Evolutionary conservation across 1,140 invertebrate species (phyloP), one percentile per base, ranked within the genome.

Genomic region (Yoshiicerus persimilis): DNA sequence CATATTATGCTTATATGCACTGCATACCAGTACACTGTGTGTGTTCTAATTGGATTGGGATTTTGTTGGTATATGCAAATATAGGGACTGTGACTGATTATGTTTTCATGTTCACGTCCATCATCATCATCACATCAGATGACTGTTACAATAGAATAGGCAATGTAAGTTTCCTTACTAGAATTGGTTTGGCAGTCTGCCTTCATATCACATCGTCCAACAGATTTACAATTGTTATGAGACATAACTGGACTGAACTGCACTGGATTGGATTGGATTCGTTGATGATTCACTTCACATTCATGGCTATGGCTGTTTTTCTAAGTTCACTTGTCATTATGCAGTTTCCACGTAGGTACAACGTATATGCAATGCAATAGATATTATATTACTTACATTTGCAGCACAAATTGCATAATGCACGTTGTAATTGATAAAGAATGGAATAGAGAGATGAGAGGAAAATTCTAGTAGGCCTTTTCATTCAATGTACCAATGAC

Each of bases 21-120:
- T n/a, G n/a, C n/a, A n/a, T n/a, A n/a, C n/a, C n/a, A n/a, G n/a
- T n/a, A n/a, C n/a, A n/a, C n/a, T n/a, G 39, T 41, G 1, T 56
- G n/a, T 80, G n/a, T 80, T 77, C 70, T 77, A 77, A 77, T 77
- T 77, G 34, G 25, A 70, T 30, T 70, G 64, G 25, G 64, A 30
- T 32, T 16, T 25, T 66, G 20, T 66, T 30, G 27, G 13, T 70
- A 30, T 70, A 70, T 70, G 66, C 16, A 70, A 70, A 70, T 70
- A 70, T 25, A 70, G 30, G 32, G 34, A 80, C 34, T 32, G 20
- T 80, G 32, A 80, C 34, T 80, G 75, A 80, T 80, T 80, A 80
- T 80, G 75, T 38, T 80, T 80, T 80, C 75, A 80, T 80, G 75
- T 80, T 80, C 75, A 80, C 23, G 75, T 80, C 75, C 75, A 80